Percentiles rank a stretch among this genome's conserved stretches.
phyloP scores from a whole-genome alignment of 2,888 invertebrate genomes.

The Drosophila flavopinicola region DNA sequence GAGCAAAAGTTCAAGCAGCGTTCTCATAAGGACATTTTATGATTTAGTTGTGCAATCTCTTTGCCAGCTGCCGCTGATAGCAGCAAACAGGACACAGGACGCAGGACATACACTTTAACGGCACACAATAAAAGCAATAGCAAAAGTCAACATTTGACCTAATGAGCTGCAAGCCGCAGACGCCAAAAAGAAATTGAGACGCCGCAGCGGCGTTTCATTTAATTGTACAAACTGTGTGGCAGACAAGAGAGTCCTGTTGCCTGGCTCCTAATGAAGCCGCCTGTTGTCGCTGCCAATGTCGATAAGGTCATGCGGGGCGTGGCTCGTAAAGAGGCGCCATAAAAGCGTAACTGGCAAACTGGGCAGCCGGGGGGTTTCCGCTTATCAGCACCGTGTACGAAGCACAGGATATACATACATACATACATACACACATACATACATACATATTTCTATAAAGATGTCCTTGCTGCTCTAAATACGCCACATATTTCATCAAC shows the following conservation, averaged over 20 bases:
- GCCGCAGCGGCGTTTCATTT: slow-evolving; percentile 59
- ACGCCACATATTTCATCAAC: slow-evolving; percentile 53
- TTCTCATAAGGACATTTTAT: slow-evolving; percentile 28
- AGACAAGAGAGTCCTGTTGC: slow-evolving; percentile 14
- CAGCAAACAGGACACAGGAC: slow-evolving; percentile 5
- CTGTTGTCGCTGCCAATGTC: slow-evolving; percentile 57
- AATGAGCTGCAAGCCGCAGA: slow-evolving; percentile 66
- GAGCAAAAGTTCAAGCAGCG: slow-evolving; percentile 3
- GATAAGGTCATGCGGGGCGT: slow-evolving; percentile 68
- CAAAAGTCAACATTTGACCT: slow-evolving; percentile 44
- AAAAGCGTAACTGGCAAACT: slow-evolving; percentile 46
- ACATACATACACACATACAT: slow-evolving; percentile 32
- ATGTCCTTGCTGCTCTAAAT: slow-evolving; percentile 14
- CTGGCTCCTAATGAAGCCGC: slow-evolving; percentile 61
- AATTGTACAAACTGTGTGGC: slow-evolving; percentile 59
- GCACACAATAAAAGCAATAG: slow-evolving; percentile 52
- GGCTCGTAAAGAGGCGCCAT: slow-evolving; percentile 65
- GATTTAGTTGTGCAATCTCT: slow-evolving; percentile 34
- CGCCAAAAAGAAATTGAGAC: slow-evolving; percentile 67
- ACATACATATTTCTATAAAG: slow-evolving; percentile 42
- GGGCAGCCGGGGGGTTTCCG: slow-evolving; percentile 18
- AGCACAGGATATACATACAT: slow-evolving; percentile 15
- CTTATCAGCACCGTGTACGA: slow-evolving; percentile 52
- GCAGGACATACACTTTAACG: slow-evolving; percentile 39
- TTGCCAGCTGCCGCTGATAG: slow-evolving; percentile 2